phyloP scores from a whole-genome alignment of 2,888 invertebrate genomes.

The Ectropis crepuscularia region DNA sequence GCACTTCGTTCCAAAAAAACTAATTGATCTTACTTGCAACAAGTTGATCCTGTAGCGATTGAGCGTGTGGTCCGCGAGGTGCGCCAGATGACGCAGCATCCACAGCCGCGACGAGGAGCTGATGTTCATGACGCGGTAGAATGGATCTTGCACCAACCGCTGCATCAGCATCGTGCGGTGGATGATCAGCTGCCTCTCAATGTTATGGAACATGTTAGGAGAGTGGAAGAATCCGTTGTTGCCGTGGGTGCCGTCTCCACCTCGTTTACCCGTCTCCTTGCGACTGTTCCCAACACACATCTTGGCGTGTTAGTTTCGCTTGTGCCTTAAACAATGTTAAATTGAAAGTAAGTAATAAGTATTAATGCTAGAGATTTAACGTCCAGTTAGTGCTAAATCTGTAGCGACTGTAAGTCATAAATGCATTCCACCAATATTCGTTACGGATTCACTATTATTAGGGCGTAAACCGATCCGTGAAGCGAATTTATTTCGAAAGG shows the following conservation, averaged over 20 bases:
- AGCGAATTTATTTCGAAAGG: too few relatives aligned
- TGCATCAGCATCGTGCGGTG: constrained; percentile 9
- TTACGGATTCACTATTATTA: too few relatives aligned
- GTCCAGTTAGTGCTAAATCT: too few relatives aligned
- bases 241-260: neutral
- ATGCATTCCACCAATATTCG: too few relatives aligned
- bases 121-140: constrained; percentile 16
- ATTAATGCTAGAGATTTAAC: too few relatives aligned
- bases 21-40: constrained; percentile 9
- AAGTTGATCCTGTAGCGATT: neutral
- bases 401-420: too few relatives aligned
- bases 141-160: constrained; percentile 15
- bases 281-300: neutral
- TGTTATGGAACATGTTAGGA: constrained; percentile 9
- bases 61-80: neutral
- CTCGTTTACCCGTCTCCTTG: neutral
- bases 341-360: neutral
- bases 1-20: too few relatives aligned
- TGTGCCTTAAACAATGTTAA: neutral
- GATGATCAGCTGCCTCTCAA: neutral
- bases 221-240: neutral
- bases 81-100: constrained; percentile 18
- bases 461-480: too few relatives aligned
- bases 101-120: constrained; percentile 4
- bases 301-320: neutral